A percentile compares a stretch with the other conserved stretches of the same genome.
Conservation (phyloP, 2,113 vertebrate genomes). For the Phalacrocorax pelagicus region DNA sequence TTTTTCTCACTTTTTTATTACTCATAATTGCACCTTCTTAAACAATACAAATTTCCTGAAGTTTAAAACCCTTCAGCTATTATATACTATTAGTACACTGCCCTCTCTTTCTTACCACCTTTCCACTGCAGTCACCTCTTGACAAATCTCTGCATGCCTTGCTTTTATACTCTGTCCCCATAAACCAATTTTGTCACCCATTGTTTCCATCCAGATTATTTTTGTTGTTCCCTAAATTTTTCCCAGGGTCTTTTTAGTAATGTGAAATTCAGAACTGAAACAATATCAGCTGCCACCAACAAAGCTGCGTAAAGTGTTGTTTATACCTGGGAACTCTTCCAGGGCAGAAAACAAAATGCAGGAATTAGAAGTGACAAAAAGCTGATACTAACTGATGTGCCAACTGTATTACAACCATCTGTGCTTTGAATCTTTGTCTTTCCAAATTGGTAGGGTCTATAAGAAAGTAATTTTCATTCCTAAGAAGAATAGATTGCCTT, state of each 20-base stretch:
- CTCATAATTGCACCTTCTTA: neutral
- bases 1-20: neutral
- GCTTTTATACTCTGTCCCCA: neutral
- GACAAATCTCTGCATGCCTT: neutral
- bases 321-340: constrained; percentile 1
- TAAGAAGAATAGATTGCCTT: neutral
- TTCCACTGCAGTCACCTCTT: neutral
- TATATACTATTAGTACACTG: neutral
- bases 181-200: neutral
- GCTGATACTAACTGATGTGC: neutral
- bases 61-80: neutral
- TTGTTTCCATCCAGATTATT: neutral
- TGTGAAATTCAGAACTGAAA: constrained; percentile 34
- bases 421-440: neutral
- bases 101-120: neutral
- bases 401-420: neutral
- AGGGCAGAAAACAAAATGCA: constrained; percentile 26
- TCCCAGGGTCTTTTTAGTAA: neutral
- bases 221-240: neutral
- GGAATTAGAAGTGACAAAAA: neutral
- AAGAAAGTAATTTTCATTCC: neutral
- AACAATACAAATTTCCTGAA: neutral
- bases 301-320: neutral
- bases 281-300: neutral
- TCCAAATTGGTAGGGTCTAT: neutral